Evolutionary conservation across 2,888 invertebrate species (phyloP).

Genomic region (Furcula furcula): DNA sequence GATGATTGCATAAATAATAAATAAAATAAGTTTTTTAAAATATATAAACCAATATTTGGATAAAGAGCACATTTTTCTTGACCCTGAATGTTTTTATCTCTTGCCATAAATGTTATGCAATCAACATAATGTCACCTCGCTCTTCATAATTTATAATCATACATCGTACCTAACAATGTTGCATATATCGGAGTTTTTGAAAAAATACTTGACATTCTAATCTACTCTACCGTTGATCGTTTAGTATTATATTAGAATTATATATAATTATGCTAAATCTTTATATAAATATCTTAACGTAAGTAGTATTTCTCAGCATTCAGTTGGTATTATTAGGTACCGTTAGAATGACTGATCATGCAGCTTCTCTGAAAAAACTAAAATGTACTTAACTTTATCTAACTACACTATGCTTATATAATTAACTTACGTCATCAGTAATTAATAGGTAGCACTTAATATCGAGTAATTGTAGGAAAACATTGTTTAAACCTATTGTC

Average conservation of each 20-base stretch:
- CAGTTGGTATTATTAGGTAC: background rate
- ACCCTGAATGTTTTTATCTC: constrained; percentile 12
- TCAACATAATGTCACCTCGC: constrained; percentile 52
- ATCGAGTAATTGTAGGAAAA: background rate
- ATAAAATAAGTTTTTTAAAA: constrained; percentile 25
- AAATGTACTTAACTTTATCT: background rate
- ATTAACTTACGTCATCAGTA: background rate
- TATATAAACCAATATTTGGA: constrained; percentile 13
- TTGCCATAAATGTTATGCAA: constrained; percentile 42
- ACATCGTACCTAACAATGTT: background rate
- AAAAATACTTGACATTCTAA: background rate
- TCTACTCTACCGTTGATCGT: constrained; percentile 7
- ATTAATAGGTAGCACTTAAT: background rate
- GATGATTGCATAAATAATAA: constrained; percentile 58
- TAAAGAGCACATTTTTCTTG: constrained; percentile 9
- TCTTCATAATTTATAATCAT: background rate
- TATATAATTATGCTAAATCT: constrained; percentile 22
- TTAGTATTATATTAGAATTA: constrained; percentile 12
- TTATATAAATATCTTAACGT: constrained; percentile 24
- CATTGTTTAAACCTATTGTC: constrained; percentile 9
- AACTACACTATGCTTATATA: background rate
- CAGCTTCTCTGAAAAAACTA: background rate
- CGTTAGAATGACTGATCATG: background rate
- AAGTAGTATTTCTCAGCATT: background rate
- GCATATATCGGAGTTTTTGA: background rate